Percentiles rank a stretch among this genome's conserved stretches.
These are phyloP conservation scores for Momotus momota DNA, from an alignment of 2,797 vertebrate species.

Conservation along the genomic window DNA sequence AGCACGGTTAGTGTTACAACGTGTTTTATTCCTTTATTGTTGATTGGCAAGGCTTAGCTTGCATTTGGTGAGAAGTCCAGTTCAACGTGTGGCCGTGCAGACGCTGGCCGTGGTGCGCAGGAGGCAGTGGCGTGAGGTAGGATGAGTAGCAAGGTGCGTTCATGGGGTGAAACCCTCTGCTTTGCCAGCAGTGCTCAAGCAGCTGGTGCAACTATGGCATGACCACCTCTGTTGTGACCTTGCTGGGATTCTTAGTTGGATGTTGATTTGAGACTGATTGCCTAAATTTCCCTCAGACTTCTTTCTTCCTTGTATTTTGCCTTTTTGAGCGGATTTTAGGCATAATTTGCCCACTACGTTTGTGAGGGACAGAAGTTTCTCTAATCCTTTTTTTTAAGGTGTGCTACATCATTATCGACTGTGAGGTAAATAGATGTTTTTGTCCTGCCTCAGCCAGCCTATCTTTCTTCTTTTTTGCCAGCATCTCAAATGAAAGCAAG, in stretches of 20 bases:
- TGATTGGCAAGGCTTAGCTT: neutral
- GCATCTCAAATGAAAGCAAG: neutral
- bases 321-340: neutral
- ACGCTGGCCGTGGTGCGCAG: neutral
- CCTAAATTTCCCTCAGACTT: neutral
- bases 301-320: neutral
- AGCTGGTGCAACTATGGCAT: neutral
- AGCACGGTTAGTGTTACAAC: fast-evolving
- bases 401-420: neutral
- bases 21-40: neutral
- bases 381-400: neutral
- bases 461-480: neutral
- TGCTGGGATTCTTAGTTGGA: neutral
- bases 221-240: neutral
- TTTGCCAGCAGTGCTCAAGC: neutral
- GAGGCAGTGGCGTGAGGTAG: neutral
- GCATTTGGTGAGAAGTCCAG: neutral
- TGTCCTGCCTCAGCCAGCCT: neutral
- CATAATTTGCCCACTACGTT: neutral
- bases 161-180: neutral
- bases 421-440: neutral
- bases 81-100: neutral
- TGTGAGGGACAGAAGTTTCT: neutral
- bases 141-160: neutral
- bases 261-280: neutral